Conservation (phyloP, 92 coral and sea anemone genomes). For the Diadumene lineata region DNA sequence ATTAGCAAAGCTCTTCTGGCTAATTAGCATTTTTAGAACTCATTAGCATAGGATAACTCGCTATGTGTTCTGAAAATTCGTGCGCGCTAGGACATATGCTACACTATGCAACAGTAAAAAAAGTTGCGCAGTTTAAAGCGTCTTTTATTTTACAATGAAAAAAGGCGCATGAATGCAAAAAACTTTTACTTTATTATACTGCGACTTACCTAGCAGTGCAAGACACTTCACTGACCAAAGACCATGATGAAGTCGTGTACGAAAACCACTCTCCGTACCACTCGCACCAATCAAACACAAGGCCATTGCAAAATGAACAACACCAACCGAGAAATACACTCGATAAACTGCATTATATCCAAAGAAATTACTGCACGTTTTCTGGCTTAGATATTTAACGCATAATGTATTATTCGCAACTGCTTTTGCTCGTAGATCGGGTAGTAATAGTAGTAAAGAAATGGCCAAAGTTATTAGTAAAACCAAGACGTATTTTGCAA, state of each 20-base stretch:
- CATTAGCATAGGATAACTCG: no score
- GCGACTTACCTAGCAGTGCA: slow-evolving; percentile 58
- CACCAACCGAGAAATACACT: slow-evolving; percentile 57
- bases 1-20: no score
- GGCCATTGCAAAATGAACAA: slow-evolving; percentile 58
- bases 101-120: no score
- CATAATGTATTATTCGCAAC: slow-evolving; percentile 53
- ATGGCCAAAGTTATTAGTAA: slow-evolving; percentile 39
- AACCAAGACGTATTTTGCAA: slow-evolving; percentile 47
- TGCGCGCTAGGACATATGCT: no score
- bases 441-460: slow-evolving; percentile 47
- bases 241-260: slow-evolving; percentile 63
- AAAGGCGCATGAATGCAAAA: no score
- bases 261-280: slow-evolving; percentile 31
- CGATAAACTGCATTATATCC: slow-evolving; percentile 87
- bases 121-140: no score
- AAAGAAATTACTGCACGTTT: slow-evolving; percentile 51
- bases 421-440: slow-evolving; percentile 42
- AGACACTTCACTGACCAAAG: slow-evolving; percentile 64
- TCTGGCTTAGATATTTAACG: slow-evolving; percentile 34
- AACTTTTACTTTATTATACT: no score
- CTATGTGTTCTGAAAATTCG: no score
- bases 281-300: slow-evolving; percentile 54
- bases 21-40: no score
- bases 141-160: no score